Conservation (phyloP, 1,140 invertebrate species). For the Phocides pigmalion region DNA sequence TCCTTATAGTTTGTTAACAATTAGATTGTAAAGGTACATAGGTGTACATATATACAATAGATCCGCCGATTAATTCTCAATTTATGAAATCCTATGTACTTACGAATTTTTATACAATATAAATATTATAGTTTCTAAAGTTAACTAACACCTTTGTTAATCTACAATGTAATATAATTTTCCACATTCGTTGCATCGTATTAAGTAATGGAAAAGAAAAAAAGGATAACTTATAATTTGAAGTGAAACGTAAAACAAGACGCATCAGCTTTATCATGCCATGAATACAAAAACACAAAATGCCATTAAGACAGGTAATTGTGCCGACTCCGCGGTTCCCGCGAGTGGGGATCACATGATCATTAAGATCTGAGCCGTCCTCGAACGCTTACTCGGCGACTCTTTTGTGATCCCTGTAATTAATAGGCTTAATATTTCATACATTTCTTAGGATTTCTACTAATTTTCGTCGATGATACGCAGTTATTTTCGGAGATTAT, state of each 20-base stretch:
- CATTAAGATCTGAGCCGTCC: constrained; percentile 30
- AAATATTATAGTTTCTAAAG: no score
- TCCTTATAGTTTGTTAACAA: no score
- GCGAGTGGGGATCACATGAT: constrained; percentile 29
- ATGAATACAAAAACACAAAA: constrained; percentile 20
- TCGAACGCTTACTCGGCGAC: constrained; percentile 28
- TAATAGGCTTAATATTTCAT: constrained; percentile 40
- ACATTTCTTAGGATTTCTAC: constrained; percentile 45
- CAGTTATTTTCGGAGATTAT: constrained; percentile 33
- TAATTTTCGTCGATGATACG: constrained; percentile 47
- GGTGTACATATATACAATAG: no score
- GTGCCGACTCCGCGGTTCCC: constrained; percentile 18
- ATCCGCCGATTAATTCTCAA: no score
- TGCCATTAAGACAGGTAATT: constrained; percentile 31
- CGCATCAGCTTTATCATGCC: background rate
- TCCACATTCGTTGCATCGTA: no score
- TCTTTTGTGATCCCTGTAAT: constrained; percentile 32
- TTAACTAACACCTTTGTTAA: no score
- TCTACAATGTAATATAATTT: no score
- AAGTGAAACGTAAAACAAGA: background rate
- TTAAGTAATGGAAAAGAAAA: no score
- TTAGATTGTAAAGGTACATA: no score
- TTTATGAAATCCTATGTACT: no score
- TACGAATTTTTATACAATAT: no score
- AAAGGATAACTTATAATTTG: background rate